These are phyloP conservation scores for Hyposmocoma kahamanoa DNA, from an alignment of 1,140 invertebrate species.

Conservation along the genomic window DNA sequence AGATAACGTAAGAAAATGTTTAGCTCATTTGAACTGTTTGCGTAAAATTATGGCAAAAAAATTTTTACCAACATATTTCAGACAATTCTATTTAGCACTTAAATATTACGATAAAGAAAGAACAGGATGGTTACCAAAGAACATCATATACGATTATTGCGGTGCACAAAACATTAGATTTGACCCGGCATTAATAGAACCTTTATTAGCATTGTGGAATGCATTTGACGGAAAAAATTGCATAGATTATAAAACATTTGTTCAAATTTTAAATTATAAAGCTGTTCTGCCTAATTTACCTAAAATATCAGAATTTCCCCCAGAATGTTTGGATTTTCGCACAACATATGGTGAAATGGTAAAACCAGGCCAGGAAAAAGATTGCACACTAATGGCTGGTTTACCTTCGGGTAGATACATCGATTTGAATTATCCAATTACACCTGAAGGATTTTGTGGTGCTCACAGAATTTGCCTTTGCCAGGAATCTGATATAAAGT, in stretches of 20 bases:
- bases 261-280: constrained; percentile 18
- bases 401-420: constrained; percentile 27
- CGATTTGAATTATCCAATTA: constrained; percentile 22
- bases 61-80: constrained; percentile 25
- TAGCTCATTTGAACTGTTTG: constrained; percentile 9
- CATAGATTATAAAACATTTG: constrained; percentile 27
- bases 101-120: constrained; percentile 38
- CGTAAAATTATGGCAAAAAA: constrained; percentile 14
- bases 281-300: constrained; percentile 15
- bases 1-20: constrained; percentile 25
- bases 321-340: constrained; percentile 16
- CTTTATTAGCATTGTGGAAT: constrained; percentile 20
- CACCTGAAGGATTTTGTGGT: constrained; percentile 21
- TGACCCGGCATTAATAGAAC: constrained; percentile 21
- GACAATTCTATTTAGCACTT: constrained; percentile 29
- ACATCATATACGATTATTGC: constrained; percentile 27
- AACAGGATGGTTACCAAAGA: constrained; percentile 27
- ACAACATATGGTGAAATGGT: constrained; percentile 30
- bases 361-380: constrained; percentile 13
- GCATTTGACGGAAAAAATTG: constrained; percentile 18
- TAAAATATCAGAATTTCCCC: constrained; percentile 16
- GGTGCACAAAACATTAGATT: constrained; percentile 14
- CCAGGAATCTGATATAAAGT: constrained; percentile 53
- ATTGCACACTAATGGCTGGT: constrained; percentile 14
- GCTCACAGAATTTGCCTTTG: constrained; percentile 43